Base-by-base conservation (phyloP, 2,888 invertebrate genomes). In the Caenorhabditis sp. region DNA sequence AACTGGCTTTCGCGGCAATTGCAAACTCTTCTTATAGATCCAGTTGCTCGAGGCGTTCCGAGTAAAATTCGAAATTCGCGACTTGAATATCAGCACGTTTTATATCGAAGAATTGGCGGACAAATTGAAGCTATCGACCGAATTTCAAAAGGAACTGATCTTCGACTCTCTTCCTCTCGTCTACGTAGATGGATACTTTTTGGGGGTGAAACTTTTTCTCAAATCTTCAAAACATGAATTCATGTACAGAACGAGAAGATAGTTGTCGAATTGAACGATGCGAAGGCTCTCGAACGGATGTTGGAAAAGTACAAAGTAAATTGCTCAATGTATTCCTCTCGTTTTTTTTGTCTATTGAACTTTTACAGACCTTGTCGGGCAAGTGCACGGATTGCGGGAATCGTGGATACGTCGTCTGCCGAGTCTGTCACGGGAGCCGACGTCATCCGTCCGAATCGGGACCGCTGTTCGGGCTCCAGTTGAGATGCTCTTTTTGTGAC, bases 371-470 rank as follows among this genome's bases (percentile, higher is more conserved):
- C 11, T 9, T 13, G 8, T 39, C 24, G 2, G 20, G 20, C n/a
- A 56, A 39, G 4, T 73, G 72, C 52, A 26, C 50, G 1, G 72
- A 73, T 15, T 73, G 72, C 35, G 72, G 72, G 15, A 73, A 65
- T 24, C 58, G 63, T 11, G 72, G 72, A 3, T 73, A 73, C 22
- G 58, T 73, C 8, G 72, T 73, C 13, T 73, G 72, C 32, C 63
- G 63, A 2, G 27, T 50, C 15, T 73, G 72, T 35, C 72, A 73
- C n/a, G 72, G 72, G 15, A 73, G 72, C 58, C 72, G 63, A 1
- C 63, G 58, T 35, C 56, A 63, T 17, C 32, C 35, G 9, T 53
- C 61, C 17, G 50, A 37, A 1, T 26, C 32, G 3, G 43, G 52
- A 37, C 62, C 48, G 26, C 15, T 11, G 3, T 32, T 32, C 2